Evolutionary conservation across 2,113 vertebrate species (phyloP), one percentile per base, ranked within the genome.

Genomic region (Indicator indicator): DNA sequence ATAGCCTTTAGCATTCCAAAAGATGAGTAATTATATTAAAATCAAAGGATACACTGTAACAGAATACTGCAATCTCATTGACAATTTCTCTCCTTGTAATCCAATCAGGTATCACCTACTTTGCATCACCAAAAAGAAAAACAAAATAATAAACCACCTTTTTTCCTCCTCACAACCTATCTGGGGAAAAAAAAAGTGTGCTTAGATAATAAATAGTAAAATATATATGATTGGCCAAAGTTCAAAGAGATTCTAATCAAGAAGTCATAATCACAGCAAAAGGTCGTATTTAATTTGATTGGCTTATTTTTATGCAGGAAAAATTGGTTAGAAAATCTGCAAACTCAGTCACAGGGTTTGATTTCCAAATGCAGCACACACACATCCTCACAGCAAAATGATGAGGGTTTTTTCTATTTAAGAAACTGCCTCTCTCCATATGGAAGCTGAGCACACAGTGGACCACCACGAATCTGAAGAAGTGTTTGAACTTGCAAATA

Each of bases 221-320:
- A 93, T 55, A 75, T 8, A 84, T 64, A 89, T 32, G 70, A 90
- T 32, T 86, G 92, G 30, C 73, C 79, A 67, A 94, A 93, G 90
- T 90, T 94, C 73, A 94, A 78, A 94, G 50, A 86, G 27, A 81
- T 83, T 77, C 67, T 88, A 88, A 96, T 93, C 80, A 95, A 94
- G 86, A 62, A 94, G 28, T 82, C 46, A 84, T 93, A 90, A 95
- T 92, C 80, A 94, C 62, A 36, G 83, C 72, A 83, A 95, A 94
- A 95, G 91, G 92, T 93, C 40, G 0, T 36, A 94, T 93, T 90
- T 95, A 92, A 94, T 94, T 93, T 95, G 76, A 78, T 42, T 84
- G 88, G 70, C 50, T 95, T 72, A 95, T 88, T 96, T 95, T 94
- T 73, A 93, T 78, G 69, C 36, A 72, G 50, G 59, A 93, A 90